phyloP scores from a whole-genome alignment of 2,888 invertebrate species.

The Drosophila lacicola region DNA sequence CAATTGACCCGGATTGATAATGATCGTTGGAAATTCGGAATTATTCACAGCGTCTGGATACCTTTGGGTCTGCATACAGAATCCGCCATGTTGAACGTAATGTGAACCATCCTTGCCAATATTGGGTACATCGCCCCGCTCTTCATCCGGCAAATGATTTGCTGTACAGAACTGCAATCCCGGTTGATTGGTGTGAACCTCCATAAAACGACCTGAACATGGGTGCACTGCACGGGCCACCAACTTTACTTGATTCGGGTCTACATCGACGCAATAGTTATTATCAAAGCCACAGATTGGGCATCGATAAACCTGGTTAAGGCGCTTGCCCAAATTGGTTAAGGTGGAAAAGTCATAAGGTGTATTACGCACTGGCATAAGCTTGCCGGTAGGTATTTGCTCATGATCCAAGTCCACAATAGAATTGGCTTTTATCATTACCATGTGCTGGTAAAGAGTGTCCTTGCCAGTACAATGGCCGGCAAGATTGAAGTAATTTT shows the following conservation, averaged over 20 bases:
- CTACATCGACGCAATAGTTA: constrained; percentile 57
- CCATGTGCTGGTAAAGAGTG: constrained; percentile 89
- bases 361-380: constrained; percentile 89
- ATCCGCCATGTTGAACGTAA: constrained; percentile 91
- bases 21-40: constrained; percentile 90
- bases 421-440: constrained; percentile 91
- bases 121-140: constrained; percentile 86
- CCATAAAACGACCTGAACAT: constrained; percentile 90
- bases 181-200: constrained; percentile 94
- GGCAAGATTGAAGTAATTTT: constrained; percentile 95
- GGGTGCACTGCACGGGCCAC: constrained; percentile 90
- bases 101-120: constrained; percentile 89
- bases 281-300: constrained; percentile 83
- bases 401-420: constrained; percentile 90
- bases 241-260: constrained; percentile 85
- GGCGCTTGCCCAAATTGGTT: constrained; percentile 88
- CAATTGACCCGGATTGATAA: constrained; percentile 90
- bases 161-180: constrained; percentile 96
- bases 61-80: constrained; percentile 96
- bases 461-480: constrained; percentile 89
- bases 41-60: constrained; percentile 96
- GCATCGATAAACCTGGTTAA: constrained; percentile 88
- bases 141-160: constrained; percentile 89
- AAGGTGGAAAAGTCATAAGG: constrained; percentile 90
- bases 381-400: constrained; percentile 90